phyloP scores from a whole-genome alignment of 1,140 invertebrate species.

The Rhizoglyphus robini region DNA sequence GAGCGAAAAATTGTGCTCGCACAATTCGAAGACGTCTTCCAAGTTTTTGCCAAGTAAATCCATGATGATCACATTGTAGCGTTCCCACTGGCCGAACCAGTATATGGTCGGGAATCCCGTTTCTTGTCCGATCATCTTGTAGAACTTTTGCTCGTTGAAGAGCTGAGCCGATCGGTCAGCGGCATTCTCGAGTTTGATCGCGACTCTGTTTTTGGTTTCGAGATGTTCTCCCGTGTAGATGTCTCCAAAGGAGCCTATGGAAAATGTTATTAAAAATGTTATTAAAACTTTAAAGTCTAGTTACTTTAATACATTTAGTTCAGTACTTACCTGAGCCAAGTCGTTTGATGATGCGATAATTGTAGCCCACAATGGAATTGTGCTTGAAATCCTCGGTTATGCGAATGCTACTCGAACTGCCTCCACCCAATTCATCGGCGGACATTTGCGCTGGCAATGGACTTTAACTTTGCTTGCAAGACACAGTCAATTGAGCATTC shows the following conservation, averaged over 20 bases:
- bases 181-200: constrained; percentile 19
- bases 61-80: constrained; percentile 25
- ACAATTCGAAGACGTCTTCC: constrained; percentile 28
- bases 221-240: not conserved
- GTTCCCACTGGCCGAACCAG: constrained; percentile 9
- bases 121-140: constrained; percentile 4
- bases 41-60: constrained; percentile 27
- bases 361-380: not conserved
- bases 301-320: too few species aligned
- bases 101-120: not conserved
- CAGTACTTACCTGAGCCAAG: not conserved
- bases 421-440: not conserved
- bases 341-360: constrained; percentile 5
- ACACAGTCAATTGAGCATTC: too few species aligned
- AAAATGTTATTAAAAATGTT: too few species aligned
- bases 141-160: constrained; percentile 15
- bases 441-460: not conserved
- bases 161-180: constrained; percentile 12
- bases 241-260: not conserved
- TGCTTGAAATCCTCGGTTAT: not conserved
- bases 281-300: too few species aligned
- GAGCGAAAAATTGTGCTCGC: constrained; percentile 24
- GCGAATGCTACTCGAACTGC: not conserved
- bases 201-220: not conserved
- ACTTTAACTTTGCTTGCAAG: not conserved